Evolutionary conservation across 2,113 vertebrate species (phyloP).

Genomic region (Malurus elegans): DNA sequence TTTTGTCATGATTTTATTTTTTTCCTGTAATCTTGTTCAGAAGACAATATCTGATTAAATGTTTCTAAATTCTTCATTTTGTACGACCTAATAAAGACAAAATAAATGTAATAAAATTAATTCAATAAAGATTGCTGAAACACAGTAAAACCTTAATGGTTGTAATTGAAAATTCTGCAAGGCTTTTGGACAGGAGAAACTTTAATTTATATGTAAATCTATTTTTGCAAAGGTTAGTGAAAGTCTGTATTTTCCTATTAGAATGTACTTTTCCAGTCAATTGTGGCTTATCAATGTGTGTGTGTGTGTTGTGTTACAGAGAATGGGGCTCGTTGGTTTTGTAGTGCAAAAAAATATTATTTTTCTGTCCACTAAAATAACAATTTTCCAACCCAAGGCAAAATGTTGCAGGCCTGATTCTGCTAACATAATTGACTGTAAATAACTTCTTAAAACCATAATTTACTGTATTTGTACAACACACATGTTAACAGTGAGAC

Average conservation of each 20-base stretch:
- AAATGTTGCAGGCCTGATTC: not conserved
- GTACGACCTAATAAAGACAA: not conserved
- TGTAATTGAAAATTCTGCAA: not conserved
- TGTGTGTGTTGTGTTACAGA: not conserved
- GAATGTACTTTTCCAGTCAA: not conserved
- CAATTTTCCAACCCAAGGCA: not conserved
- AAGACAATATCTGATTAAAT: not conserved
- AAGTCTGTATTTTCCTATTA: not conserved
- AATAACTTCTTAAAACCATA: not conserved
- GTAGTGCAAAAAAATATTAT: not conserved
- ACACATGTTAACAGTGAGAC: not conserved
- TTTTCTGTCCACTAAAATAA: not conserved
- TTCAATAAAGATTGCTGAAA: not conserved
- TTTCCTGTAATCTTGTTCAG: not conserved
- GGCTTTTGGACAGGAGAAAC: not conserved
- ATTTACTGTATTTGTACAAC: not conserved
- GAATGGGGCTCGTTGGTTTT: not conserved
- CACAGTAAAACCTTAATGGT: not conserved
- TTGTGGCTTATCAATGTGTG: not conserved
- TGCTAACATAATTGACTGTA: not conserved
- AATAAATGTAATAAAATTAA: not conserved
- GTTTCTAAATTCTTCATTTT: not conserved
- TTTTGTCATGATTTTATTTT: not conserved
- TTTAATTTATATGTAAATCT: slow-evolving; percentile 33
- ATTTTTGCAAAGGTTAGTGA: not conserved